These are phyloP conservation scores for Squalus acanthias DNA, from an alignment of 2,797 vertebrate species.

Conservation along the genomic window DNA sequence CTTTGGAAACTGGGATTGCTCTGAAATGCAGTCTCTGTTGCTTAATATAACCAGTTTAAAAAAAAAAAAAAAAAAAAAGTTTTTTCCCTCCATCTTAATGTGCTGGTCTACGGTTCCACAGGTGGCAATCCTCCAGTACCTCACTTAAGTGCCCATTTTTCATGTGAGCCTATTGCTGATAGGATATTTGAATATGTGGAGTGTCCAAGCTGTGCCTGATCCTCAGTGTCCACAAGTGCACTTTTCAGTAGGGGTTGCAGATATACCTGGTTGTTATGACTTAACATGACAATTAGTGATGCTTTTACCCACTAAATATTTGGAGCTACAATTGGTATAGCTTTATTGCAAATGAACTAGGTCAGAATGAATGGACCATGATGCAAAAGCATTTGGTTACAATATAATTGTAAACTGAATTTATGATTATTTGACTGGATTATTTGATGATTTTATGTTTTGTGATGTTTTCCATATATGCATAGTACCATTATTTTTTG, in stretches of 20 bases:
- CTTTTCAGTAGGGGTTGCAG: neutral
- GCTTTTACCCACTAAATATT: neutral
- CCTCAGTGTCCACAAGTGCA: neutral
- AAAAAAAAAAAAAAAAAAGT: neutral
- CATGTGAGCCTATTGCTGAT: neutral
- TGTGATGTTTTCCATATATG: neutral
- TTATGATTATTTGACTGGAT: neutral
- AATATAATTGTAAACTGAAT: neutral
- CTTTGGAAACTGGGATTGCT: neutral
- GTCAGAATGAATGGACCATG: neutral
- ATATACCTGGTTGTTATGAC: neutral
- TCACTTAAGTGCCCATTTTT: neutral
- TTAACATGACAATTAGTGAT: neutral
- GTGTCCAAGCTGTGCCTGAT: neutral
- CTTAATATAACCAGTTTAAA: neutral
- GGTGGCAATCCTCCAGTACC: neutral
- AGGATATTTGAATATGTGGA: neutral
- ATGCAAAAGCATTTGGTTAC: neutral
- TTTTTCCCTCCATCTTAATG: neutral
- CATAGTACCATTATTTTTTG: neutral
- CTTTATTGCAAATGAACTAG: neutral
- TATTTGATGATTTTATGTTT: neutral
- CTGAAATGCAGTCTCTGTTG: neutral
- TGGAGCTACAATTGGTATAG: neutral
- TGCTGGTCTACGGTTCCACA: neutral